Percentiles rank a stretch among this genome's conserved stretches.
Conservation (phyloP, 2,113 vertebrate species). For the Psittacula cyanocephala region DNA sequence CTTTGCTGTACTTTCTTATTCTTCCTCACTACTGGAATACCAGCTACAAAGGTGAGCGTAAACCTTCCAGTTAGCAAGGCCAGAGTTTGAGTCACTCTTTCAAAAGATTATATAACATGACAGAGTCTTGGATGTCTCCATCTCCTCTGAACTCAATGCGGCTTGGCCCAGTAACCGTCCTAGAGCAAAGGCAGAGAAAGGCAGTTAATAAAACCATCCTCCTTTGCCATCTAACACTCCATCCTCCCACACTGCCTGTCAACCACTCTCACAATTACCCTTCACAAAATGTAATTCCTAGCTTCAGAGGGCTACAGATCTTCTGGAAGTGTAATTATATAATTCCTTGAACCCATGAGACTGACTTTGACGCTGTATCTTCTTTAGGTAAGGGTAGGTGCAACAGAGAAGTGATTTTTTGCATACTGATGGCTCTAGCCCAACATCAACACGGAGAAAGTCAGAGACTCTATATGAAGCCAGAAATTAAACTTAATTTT, state of each 20-base stretch:
- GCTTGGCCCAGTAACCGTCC: not conserved
- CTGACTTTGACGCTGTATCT: not conserved
- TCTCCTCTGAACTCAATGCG: not conserved
- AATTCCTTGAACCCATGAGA: not conserved
- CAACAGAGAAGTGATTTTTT: not conserved
- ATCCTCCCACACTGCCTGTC: not conserved
- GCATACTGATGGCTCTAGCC: constrained; percentile 18
- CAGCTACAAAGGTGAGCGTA: not conserved
- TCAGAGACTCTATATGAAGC: not conserved
- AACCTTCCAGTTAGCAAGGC: not conserved
- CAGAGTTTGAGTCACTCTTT: not conserved
- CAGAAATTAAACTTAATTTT: constrained; percentile 50
- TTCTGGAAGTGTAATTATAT: not conserved
- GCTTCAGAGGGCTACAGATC: constrained; percentile 18
- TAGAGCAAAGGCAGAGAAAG: not conserved
- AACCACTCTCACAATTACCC: not conserved
- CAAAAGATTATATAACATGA: not conserved
- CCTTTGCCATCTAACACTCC: not conserved
- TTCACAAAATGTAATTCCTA: constrained; percentile 25
- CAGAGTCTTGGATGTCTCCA: not conserved
- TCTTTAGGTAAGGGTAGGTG: constrained; percentile 6
- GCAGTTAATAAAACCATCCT: not conserved
- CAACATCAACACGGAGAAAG: constrained; percentile 46
- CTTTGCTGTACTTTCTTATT: not conserved
- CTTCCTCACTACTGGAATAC: not conserved